Conservation (phyloP, 2,113 vertebrate species). For the Gopherus flavomarginatus region DNA sequence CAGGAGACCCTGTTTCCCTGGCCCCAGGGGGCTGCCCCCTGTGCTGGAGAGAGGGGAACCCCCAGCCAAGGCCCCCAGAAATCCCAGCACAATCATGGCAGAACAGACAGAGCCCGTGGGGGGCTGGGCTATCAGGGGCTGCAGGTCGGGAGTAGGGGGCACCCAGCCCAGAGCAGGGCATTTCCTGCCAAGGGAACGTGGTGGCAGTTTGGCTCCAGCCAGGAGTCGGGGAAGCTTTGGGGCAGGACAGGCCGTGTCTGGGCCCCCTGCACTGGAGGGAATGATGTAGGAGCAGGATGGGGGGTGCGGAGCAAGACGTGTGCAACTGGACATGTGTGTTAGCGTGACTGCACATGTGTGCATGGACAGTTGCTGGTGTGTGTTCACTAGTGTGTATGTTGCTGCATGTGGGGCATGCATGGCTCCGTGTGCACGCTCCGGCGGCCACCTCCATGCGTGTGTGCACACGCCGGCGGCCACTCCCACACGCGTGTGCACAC, state of each 20-base stretch:
- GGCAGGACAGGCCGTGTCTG: not conserved
- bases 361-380: not conserved
- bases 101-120: not conserved
- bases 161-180: not conserved
- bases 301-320: not conserved
- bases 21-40: not conserved
- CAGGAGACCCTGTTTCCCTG: not conserved
- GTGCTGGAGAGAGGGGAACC: not conserved
- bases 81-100: not conserved
- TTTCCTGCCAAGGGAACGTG: not conserved
- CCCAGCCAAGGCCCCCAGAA: rapidly evolving
- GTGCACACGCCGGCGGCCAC: rapidly evolving
- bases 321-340: not conserved
- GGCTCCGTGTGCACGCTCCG: rapidly evolving
- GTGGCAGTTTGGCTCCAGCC: not conserved
- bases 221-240: not conserved
- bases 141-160: not conserved
- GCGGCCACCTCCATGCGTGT: too few species aligned
- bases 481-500: rapidly evolving
- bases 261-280: not conserved
- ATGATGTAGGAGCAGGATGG: not conserved
- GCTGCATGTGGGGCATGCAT: not conserved
- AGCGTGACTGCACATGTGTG: too few species aligned
- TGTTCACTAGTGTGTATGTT: not conserved
- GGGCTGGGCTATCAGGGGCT: not conserved